Evolutionary conservation across 2,113 vertebrate species (phyloP).

Genomic region (Pachyramphus minor): DNA sequence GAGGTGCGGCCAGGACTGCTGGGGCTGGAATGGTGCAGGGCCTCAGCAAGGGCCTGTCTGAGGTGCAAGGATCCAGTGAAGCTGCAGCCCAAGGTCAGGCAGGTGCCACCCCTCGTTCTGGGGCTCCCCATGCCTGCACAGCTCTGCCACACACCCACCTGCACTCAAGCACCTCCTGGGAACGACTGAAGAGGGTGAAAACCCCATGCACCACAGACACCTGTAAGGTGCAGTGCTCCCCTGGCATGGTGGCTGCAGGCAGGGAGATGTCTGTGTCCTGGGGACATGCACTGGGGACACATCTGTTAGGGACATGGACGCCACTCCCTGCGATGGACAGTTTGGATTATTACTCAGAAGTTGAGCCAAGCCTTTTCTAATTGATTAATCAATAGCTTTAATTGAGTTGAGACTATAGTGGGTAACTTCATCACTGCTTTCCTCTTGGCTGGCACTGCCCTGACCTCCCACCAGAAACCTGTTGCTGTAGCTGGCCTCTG

Average conservation of each 20-base stretch:
- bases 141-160: background rate
- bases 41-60: fast-evolving
- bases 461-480: background rate
- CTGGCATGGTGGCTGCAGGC: fast-evolving
- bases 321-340: background rate
- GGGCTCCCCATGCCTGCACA: background rate
- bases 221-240: fast-evolving
- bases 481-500: background rate
- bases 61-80: fast-evolving
- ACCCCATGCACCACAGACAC: fast-evolving
- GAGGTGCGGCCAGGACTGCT: fast-evolving
- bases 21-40: fast-evolving
- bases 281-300: background rate
- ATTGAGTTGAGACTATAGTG: conserved; percentile 53
- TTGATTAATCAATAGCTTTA: conserved; percentile 71
- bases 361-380: conserved; percentile 42
- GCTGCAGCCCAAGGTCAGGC: background rate
- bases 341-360: conserved; percentile 26
- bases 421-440: background rate
- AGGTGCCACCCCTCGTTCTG: background rate
- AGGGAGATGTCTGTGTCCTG: background rate
- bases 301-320: fast-evolving
- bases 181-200: background rate
- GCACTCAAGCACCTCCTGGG: background rate
- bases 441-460: background rate